These are phyloP conservation scores for Philereme vetulata DNA, from an alignment of 2,888 invertebrate genomes.

Conservation along the genomic window DNA sequence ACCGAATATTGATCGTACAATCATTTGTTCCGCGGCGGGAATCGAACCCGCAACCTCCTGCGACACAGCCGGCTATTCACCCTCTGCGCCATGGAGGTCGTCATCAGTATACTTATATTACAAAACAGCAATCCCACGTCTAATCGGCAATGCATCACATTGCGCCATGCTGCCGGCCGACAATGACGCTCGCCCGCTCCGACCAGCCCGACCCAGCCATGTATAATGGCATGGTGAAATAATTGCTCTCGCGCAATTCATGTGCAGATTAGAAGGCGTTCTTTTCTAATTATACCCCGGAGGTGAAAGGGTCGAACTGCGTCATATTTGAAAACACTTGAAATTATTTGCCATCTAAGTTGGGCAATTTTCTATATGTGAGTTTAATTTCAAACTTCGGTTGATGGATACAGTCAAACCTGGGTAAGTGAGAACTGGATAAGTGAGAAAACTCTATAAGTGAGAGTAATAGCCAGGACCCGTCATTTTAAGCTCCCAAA, in stretches of 20 bases:
- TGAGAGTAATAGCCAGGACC: too few species aligned
- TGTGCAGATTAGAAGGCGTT: slow-evolving; percentile 23
- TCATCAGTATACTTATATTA: slow-evolving; percentile 36
- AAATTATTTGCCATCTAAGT: neutral
- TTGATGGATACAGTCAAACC: too few species aligned
- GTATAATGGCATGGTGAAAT: slow-evolving; percentile 47
- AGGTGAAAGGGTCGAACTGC: slow-evolving; percentile 16
- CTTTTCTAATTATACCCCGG: slow-evolving; percentile 17
- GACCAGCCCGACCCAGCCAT: slow-evolving; percentile 38
- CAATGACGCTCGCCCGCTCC: slow-evolving; percentile 44
- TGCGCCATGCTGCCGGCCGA: slow-evolving; percentile 51
- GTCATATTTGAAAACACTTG: slow-evolving; percentile 2
- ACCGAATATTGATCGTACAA: too few species aligned
- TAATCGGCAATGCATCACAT: slow-evolving; percentile 67
- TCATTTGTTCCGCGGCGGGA: too few species aligned
- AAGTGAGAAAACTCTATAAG: too few species aligned
- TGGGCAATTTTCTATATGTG: too few species aligned
- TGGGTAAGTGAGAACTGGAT: too few species aligned
- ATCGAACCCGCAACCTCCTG: too few species aligned
- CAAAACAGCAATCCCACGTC: slow-evolving; percentile 56
- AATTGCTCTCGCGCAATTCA: slow-evolving; percentile 34
- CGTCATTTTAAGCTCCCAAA: too few species aligned
- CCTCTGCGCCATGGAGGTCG: too few species aligned
- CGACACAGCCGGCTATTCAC: too few species aligned
- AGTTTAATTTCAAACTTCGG: too few species aligned